Evolutionary conservation across 2,113 vertebrate genomes (phyloP), one percentile per base, ranked within the genome.

Genomic region (Takifugu bimaculatus): DNA sequence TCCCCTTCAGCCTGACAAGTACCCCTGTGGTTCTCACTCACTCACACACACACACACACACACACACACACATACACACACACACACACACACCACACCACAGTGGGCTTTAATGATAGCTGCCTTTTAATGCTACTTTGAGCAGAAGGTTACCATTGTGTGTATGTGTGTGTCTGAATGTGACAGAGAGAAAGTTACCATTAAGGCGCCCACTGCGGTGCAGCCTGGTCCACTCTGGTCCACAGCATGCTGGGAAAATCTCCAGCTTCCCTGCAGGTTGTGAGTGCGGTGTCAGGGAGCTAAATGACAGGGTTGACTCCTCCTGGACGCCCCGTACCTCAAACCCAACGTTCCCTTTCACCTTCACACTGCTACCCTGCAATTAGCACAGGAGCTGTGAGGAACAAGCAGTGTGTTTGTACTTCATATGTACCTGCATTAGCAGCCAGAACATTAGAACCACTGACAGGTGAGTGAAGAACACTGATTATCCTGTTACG

Each of bases 251-350:
- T 83, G 78, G 85, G 82, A 78, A 85, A 85, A 81, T 73, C 67
- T 80, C 54, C 62, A 73, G 76, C 75, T 72, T 76, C 72, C 80
- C 81, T 57, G 72, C 74, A 63, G 47, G 53, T 70, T 39, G 61
- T 32, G 39, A 78, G 64, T 73, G 53, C 73, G 61, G 63, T 79
- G 78, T 20, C 76, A 79, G 60, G 82, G 81, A 82, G 77, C 74
- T 80, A 84, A 85, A 82, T 83, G 82, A 87, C 79, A 78, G 83
- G 84, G 79, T 82, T 45, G 72, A 63, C 75, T 74, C 79, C 77
- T 75, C 68, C 78, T 67, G 72, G 74, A 87, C 55, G 68, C 80
- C 85, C 82, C 65, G 70, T 74, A 12, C 28, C 4, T 69, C 43
- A 1, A 79, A 78, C 76, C 70, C 35, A 80, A 15, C 54, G 57